Base-by-base conservation (phyloP, 2,797 vertebrate species). In the Coracias cyanogaster region DNA sequence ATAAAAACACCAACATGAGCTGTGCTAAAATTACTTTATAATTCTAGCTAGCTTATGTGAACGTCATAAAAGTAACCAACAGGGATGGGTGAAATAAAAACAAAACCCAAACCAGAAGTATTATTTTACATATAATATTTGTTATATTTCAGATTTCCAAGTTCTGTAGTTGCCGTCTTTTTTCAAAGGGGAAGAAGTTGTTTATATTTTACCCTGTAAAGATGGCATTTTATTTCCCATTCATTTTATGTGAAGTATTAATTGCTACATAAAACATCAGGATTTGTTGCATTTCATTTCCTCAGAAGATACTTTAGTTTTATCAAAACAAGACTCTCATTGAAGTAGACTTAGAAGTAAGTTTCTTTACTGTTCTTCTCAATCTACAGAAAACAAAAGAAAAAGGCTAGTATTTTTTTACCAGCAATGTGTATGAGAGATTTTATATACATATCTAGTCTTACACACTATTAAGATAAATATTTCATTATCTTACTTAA, bases 1-100 rank as follows among this genome's bases (percentile, higher is more conserved):
- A 57, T 5, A 58, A 55, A 82, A 84, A 0, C 10, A 60, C 4
- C 26, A 29, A 35, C 0, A 0, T 17, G 17, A 88, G 15, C 49
- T 67, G 22, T 60, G 33, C 26, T 39, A 67, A 71, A 83, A 35
- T 12, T 51, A 35, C 24, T 21, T 18, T 8, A 41, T 22, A 35
- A 57, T 15, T 52, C 57, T 29, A 48, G 8, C 12, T 57, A 45
- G 18, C 24, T 46, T 46, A 46, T 21, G 20, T 43, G 46, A 79
- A 43, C 8, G 18, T 35, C 31, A 33, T 12, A 28, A 31, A 83
- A 71, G 21, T 28, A 80, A n/a, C 25, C 25, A 55, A 64, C 15
- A 26, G 4, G 3, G 15, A 29, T 0, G 0, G 9, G 0, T 77
- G 45, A 83, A 80, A 91, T n/a, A n/a, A 82, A 93, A 84, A 8